phyloP scores from a whole-genome alignment of 1,140 invertebrate species.

The Zaprionus kolodkinae region DNA sequence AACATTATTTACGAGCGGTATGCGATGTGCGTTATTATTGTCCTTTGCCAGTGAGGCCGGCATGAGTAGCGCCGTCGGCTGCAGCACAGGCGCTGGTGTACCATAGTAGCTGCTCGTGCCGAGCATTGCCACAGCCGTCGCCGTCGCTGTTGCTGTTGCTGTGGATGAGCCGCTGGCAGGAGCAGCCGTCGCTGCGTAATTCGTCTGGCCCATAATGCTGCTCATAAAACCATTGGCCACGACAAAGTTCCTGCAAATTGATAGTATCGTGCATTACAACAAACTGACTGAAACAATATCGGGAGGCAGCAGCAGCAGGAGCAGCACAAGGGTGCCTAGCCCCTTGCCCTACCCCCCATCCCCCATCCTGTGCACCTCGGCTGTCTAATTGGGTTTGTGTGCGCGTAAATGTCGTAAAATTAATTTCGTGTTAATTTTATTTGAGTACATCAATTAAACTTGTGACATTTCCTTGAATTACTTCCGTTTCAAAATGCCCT shows the following conservation, averaged over 20 bases:
- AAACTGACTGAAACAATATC: constrained; percentile 37
- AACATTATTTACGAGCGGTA: constrained; percentile 42
- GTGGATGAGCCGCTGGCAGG: constrained; percentile 4
- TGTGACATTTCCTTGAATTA: constrained; percentile 73
- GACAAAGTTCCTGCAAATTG: constrained; percentile 84
- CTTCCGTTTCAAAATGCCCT: constrained; percentile 68
- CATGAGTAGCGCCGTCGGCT: constrained; percentile 12
- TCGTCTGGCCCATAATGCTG: constrained; percentile 76
- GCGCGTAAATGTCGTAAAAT: constrained; percentile 79
- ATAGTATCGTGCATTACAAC: constrained; percentile 63
- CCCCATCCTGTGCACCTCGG: neutral
- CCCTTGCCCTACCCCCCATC: neutral
- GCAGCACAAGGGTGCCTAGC: neutral
- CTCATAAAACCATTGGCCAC: constrained; percentile 84
- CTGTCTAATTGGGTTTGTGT: constrained; percentile 74
- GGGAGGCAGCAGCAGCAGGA: too few species aligned
- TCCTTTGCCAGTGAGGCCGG: constrained; percentile 39
- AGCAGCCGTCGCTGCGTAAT: constrained; percentile 35
- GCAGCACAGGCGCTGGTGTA: constrained; percentile 29
- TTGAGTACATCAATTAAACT: constrained; percentile 76
- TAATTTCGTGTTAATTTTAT: constrained; percentile 84
- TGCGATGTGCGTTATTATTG: constrained; percentile 41
- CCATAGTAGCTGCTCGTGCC: constrained; percentile 37
- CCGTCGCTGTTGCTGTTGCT: constrained; percentile 1
- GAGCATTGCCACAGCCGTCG: constrained; percentile 10